Evolutionary conservation across 1,140 invertebrate genomes (phyloP), one percentile per base, ranked within the genome.

Genomic region (Brachionus calyciflorus): DNA sequence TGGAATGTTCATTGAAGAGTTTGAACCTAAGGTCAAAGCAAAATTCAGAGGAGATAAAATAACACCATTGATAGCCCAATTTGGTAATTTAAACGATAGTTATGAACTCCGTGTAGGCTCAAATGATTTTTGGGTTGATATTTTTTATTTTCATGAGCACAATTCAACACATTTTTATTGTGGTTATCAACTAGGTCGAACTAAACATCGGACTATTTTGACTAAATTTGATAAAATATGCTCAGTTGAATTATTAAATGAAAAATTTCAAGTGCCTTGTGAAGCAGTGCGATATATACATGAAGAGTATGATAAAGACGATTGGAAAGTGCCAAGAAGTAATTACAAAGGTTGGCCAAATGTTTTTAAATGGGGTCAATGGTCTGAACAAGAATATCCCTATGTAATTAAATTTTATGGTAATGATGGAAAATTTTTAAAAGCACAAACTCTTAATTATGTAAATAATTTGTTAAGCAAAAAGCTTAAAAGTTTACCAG

Each of bases 1-100:
- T 24, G 60, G 60, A 65, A n/a, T 65, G 14, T 65, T 65, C n/a
- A 19, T 19, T 19, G 4, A 37, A 44, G 60, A 65, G n/a, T 65
- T 37, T n/a, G 30, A 65, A 12, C n/a, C 26, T 14, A 60, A 12
- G 6, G 1, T 60, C 10, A 37, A 60, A 60, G n/a, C 24, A n/a
- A 17, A 14, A 17, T 60, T 60, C 6, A 51, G 19, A 51, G 24
- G 33, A 5, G 9, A 37, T 9, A 3, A 3, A 37, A 37, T 5
- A 9, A 37, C 9, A 37, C 33, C 33, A 37, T 37, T 37, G 33
- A 3, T 5, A 37, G 33, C 33, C 3, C 33, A 51, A 10, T 21
- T 21, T 21, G 9, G 4, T 21, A 21, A 10, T 1, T 24, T 55
- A 5, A 55, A 55, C 26, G 24, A 26, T 26, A 55, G 21, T 26